phyloP scores from a whole-genome alignment of 2,888 invertebrate genomes.

The Coelinius sp. region DNA sequence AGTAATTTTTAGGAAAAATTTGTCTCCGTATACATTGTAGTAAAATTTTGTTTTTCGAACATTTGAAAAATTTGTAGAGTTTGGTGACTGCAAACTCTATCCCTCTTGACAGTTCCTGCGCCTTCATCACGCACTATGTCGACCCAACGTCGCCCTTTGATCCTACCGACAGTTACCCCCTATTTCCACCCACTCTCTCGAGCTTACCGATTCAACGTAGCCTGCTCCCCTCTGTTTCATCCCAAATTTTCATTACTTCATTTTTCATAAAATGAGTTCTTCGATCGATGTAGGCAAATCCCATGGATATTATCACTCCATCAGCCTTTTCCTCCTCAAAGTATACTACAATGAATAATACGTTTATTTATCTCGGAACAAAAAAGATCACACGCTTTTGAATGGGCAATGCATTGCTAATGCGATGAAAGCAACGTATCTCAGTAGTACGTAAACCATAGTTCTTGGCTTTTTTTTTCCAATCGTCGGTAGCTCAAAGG shows the following conservation, averaged over 20 bases:
- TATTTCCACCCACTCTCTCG: slow-evolving; percentile 48
- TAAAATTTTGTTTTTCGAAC: neutral
- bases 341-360: neutral
- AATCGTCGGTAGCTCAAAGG: slow-evolving; percentile 36
- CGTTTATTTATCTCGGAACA: neutral
- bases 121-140: slow-evolving; percentile 42
- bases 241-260: slow-evolving; percentile 10
- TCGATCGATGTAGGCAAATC: neutral
- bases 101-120: slow-evolving; percentile 23
- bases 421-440: neutral
- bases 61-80: neutral
- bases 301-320: neutral
- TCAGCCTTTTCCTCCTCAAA: neutral
- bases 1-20: too few relatives aligned
- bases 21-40: neutral
- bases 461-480: slow-evolving; percentile 31
- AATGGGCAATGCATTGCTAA: neutral
- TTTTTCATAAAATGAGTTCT: slow-evolving; percentile 2
- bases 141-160: slow-evolving; percentile 68
- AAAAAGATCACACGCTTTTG: neutral
- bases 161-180: slow-evolving; percentile 68
- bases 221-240: neutral
- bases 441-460: slow-evolving; percentile 9
- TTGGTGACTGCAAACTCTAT: slow-evolving; percentile 37
- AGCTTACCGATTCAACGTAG: slow-evolving; percentile 35